phyloP scores from a whole-genome alignment of 2,113 vertebrate species.

The Oryzias curvinotus region DNA sequence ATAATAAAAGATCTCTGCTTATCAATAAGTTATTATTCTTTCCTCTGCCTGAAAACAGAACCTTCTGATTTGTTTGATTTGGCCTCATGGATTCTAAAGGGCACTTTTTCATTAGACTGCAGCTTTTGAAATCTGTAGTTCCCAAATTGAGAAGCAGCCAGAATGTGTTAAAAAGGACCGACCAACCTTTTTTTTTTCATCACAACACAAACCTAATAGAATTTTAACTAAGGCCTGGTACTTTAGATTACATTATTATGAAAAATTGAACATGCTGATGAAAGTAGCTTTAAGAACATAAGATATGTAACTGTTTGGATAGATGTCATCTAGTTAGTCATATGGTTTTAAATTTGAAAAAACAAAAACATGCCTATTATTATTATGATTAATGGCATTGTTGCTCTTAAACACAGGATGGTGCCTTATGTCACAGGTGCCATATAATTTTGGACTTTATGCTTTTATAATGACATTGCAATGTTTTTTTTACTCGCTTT shows the following conservation, averaged over 20 bases:
- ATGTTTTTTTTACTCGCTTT: constrained; percentile 14
- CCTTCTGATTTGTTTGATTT: too few relatives aligned
- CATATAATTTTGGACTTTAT: constrained; percentile 21
- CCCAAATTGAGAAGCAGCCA: neutral
- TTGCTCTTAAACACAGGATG: too few relatives aligned
- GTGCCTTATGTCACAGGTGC: constrained; percentile 2
- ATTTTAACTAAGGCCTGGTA: neutral
- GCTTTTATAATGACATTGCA: neutral
- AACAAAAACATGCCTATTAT: too few relatives aligned
- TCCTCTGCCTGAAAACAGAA: too few relatives aligned
- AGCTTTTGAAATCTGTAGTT: too few relatives aligned
- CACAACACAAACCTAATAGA: neutral
- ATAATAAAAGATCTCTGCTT: too few relatives aligned
- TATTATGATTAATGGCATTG: too few relatives aligned
- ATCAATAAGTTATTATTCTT: too few relatives aligned
- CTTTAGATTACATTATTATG: neutral
- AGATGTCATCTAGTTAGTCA: neutral
- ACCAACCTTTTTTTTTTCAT: neutral
- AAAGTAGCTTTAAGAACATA: neutral
- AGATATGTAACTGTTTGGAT: neutral
- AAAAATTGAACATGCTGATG: neutral
- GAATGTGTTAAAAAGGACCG: neutral
- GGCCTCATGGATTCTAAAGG: too few relatives aligned
- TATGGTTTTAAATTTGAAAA: too few relatives aligned
- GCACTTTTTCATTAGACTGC: too few relatives aligned